A percentile compares a stretch with the other conserved stretches of the same genome.
Conservation (phyloP, 2,113 vertebrate genomes). For the Sialia sialis region DNA sequence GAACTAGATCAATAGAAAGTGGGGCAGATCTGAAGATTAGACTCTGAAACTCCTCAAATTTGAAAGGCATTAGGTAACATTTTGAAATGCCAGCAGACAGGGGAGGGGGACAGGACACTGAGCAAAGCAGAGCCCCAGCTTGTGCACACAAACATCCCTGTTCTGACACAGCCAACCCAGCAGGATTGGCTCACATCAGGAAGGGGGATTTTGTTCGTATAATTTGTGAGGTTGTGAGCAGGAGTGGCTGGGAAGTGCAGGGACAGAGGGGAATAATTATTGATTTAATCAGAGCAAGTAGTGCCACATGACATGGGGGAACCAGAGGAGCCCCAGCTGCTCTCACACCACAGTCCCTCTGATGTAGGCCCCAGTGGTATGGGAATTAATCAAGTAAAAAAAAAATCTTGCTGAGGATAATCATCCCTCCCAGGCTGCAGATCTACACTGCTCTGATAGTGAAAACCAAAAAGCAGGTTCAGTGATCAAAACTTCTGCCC, state of each 20-base stretch:
- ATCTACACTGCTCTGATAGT: neutral
- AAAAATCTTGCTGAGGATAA: neutral
- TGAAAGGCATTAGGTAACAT: slow-evolving; percentile 11
- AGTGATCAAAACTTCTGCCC: neutral
- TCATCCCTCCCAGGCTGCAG: neutral
- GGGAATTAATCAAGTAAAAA: neutral
- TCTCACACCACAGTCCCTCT: neutral
- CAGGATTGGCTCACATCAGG: neutral
- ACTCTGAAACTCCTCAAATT: slow-evolving; percentile 27
- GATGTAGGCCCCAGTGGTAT: neutral
- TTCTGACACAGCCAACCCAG: neutral
- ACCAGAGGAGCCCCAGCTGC: neutral
- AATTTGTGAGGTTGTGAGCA: neutral
- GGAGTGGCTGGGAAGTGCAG: neutral
- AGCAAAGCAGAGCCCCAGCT: neutral
- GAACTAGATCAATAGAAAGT: slow-evolving; percentile 35
- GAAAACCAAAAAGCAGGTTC: neutral
- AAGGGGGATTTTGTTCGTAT: neutral
- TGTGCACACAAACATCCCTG: neutral
- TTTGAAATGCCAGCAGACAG: neutral
- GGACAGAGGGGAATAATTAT: neutral
- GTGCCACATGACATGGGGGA: neutral
- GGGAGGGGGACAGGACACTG: neutral
- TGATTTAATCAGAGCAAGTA: neutral
- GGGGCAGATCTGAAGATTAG: slow-evolving; percentile 18